Evolutionary conservation across 2,888 invertebrate species (phyloP).

Genomic region (Parnassius mnemosyne): DNA sequence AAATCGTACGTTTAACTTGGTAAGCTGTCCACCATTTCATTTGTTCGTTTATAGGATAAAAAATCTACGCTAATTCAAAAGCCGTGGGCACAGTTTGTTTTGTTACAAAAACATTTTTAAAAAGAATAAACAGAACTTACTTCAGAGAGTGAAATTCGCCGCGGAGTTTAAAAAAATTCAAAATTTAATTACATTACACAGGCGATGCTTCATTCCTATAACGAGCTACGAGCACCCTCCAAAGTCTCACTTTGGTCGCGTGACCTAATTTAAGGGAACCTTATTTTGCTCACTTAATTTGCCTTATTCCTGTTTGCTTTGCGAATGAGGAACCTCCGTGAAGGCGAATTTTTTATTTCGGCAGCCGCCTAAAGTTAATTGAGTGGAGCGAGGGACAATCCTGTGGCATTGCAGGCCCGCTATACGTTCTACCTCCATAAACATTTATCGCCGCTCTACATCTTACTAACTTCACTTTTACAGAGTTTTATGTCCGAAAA

Average conservation of each 20-base stretch:
- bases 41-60: not conserved
- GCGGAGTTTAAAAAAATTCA: slow-evolving; percentile 54
- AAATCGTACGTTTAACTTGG: no score
- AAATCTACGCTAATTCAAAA: slow-evolving; percentile 13
- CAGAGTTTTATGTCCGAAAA: slow-evolving; percentile 79
- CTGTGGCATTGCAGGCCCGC: slow-evolving; percentile 32
- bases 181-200: slow-evolving; percentile 65
- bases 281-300: slow-evolving; percentile 78
- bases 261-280: slow-evolving; percentile 69
- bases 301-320: slow-evolving; percentile 71
- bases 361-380: slow-evolving; percentile 64
- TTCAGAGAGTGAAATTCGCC: not conserved
- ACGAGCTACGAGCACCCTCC: slow-evolving; percentile 55
- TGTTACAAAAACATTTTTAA: not conserved
- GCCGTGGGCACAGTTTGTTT: not conserved
- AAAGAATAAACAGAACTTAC: not conserved
- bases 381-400: slow-evolving; percentile 47
- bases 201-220: slow-evolving; percentile 49
- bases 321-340: slow-evolving; percentile 58
- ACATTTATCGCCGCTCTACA: slow-evolving; percentile 77
- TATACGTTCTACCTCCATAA: slow-evolving; percentile 58
- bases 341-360: slow-evolving; percentile 61
- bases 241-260: slow-evolving; percentile 55
- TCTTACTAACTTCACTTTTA: slow-evolving; percentile 78
- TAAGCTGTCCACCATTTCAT: no score